These are phyloP conservation scores for Avahi laniger DNA, from an alignment of 2,797 vertebrate species.

Conservation along the genomic window DNA sequence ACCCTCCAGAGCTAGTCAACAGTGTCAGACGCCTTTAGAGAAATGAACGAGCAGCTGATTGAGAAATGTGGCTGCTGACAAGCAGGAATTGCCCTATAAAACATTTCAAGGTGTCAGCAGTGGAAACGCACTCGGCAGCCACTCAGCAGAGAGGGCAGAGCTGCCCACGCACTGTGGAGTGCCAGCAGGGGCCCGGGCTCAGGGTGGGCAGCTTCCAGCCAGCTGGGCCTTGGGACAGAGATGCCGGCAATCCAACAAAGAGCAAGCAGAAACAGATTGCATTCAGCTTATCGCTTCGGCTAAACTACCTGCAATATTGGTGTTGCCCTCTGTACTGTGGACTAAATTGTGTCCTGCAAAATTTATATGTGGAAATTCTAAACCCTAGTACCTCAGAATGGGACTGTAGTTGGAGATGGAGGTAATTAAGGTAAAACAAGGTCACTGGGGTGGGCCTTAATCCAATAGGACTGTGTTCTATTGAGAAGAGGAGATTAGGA, in stretches of 20 bases:
- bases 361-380: neutral
- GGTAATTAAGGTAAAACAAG: neutral
- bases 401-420: neutral
- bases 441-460: neutral
- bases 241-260: neutral
- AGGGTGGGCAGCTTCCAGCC: neutral
- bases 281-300: neutral
- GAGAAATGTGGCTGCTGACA: slow-evolving; percentile 68
- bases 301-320: neutral
- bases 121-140: slow-evolving; percentile 4
- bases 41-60: slow-evolving; percentile 72
- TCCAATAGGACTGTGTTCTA: neutral
- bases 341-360: neutral
- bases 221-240: neutral
- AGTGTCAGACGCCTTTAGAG: slow-evolving; percentile 67
- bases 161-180: slow-evolving; percentile 13
- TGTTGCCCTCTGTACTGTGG: neutral
- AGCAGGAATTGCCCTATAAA: slow-evolving; percentile 70
- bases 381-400: neutral
- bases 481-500: neutral
- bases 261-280: neutral
- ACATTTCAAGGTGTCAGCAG: slow-evolving; percentile 61
- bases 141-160: neutral
- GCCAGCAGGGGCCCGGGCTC: neutral
- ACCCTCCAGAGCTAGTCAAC: slow-evolving; percentile 47